Base-by-base conservation (phyloP, 1,140 invertebrate genomes). In the Propsilocerus akamusi region DNA sequence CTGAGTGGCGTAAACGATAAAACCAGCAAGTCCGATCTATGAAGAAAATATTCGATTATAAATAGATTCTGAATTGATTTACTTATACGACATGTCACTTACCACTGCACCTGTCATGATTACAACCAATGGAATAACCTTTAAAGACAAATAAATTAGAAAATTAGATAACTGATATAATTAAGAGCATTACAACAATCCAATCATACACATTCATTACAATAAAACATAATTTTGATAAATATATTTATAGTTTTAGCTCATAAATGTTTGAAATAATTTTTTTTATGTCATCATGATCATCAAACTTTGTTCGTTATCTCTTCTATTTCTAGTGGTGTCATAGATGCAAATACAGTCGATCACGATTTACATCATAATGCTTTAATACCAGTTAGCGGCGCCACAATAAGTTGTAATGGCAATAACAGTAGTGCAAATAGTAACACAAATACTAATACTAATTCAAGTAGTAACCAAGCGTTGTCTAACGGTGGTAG, bases 401-500 rank as follows among this genome's bases (percentile, higher is more conserved):
- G 22, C 17, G 17, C 47, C 47, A 28, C 25, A 24, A 22, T 26
- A 14, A 48, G 25, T 25, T 28, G 26, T 25, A 25, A 26, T n/a
- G 30, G n/a, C 30, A 10, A 32, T n/a, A 32, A 32, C 10, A 10
- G n/a, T 10, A 10, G n/a, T n/a, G 10, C 10, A 32, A 32, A 10
- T 48, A 28, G 11, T 28, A 49, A 24, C 22, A 22, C 23, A 49
- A 34, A 46, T 49, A 28, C 49, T 25, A 25, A 25, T 14, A 30
- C 17, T 20, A 49, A 49, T 12, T 6, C 23, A 17, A 49, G 12
- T 34, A 49, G 22, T 34, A 28, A 12, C 4, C 30, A 34, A 25
- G 26, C 49, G 24, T 28, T 49, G n/a, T 24, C 37, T 50, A 26
- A 37, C 51, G 66, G 73, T 52, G 72, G 73, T 54, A 74, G 72